Evolutionary conservation across 2,797 vertebrate genomes (phyloP), one percentile per base, ranked within the genome.

Genomic region (Sebastiscus albofasciatus): DNA sequence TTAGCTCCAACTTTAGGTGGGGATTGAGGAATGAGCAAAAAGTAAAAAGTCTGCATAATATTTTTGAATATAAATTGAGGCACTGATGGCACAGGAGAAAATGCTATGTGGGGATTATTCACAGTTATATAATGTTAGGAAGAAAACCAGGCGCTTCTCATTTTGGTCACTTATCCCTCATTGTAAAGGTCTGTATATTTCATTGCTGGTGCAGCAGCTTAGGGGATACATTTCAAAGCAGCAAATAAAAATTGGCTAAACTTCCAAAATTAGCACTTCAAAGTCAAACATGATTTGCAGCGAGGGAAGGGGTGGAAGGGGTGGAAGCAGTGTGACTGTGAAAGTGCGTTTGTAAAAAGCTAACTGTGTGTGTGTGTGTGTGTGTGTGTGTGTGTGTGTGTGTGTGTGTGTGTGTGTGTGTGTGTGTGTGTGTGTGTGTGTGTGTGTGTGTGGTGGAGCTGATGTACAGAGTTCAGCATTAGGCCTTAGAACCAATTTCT

Each of bases 241-340:
- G 95, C 95, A 96, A 96, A 96, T 96, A 96, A 96, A 96, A 96
- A 96, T 95, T 96, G 96, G 96, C 95, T 96, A 96, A 96, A 96
- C 96, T 96, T 96, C 95, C 94, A 96, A 96, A 96, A 96, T 96
- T 96, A 96, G 96, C 96, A 96, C 95, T 96, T 96, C 96, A 96
- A 96, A 96, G 96, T 96, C 95, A 95, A 96, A 96, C 95, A 95
- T 96, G 95, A 96, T 96, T 96, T 96, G 95, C 93, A 93, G 94
- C 79, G 79, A 94, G 93, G 94, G 93, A 93, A 95, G 90, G 91
- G 91, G 92, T 92, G 93, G 93, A 93, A 95, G 90, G 91, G 91
- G 92, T 92, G 92, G 90, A 94, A 93, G 90, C 87, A 90, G 92
- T 94, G 94, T 94, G 94, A 95, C 94, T 95, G 94, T 93, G 92